Evolutionary conservation across 2,113 vertebrate species (phyloP).

Genomic region (Penelope pileata): DNA sequence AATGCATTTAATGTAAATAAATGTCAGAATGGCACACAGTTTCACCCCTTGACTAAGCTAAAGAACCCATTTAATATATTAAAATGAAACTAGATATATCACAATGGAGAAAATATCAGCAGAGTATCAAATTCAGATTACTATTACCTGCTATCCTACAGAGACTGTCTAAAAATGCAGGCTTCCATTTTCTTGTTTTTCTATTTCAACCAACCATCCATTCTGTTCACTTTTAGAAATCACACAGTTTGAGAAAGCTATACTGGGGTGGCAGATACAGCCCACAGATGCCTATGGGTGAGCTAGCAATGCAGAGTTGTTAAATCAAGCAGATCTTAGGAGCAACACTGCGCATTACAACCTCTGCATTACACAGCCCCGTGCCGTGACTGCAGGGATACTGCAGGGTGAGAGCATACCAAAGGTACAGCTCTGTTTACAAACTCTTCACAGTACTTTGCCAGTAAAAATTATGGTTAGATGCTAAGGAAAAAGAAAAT

Average conservation of each 20-base stretch:
- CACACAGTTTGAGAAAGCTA: background rate
- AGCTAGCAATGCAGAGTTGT: conserved; percentile 41
- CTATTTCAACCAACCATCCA: conserved; percentile 6
- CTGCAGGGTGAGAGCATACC: conserved; percentile 21
- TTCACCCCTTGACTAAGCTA: background rate
- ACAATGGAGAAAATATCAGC: background rate
- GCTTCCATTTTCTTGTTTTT: background rate
- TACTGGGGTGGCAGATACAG: background rate
- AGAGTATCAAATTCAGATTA: background rate
- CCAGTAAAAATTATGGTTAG: background rate
- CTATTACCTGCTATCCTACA: conserved; percentile 18
- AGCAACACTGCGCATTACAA: conserved; percentile 47
- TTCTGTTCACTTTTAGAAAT: background rate
- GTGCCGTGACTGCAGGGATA: conserved; percentile 17
- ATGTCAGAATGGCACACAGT: conserved; percentile 4
- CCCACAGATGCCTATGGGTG: background rate
- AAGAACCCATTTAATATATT: background rate
- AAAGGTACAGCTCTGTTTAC: background rate
- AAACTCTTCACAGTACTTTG: background rate
- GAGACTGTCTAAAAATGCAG: conserved; percentile 24
- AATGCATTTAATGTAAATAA: conserved; percentile 22
- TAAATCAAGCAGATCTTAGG: conserved; percentile 34
- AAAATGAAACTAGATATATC: background rate
- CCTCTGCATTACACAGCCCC: conserved; percentile 43
- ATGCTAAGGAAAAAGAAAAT: background rate